These are phyloP conservation scores for Hucho hucho DNA, from an alignment of 2,113 vertebrate genomes.

Conservation along the genomic window DNA sequence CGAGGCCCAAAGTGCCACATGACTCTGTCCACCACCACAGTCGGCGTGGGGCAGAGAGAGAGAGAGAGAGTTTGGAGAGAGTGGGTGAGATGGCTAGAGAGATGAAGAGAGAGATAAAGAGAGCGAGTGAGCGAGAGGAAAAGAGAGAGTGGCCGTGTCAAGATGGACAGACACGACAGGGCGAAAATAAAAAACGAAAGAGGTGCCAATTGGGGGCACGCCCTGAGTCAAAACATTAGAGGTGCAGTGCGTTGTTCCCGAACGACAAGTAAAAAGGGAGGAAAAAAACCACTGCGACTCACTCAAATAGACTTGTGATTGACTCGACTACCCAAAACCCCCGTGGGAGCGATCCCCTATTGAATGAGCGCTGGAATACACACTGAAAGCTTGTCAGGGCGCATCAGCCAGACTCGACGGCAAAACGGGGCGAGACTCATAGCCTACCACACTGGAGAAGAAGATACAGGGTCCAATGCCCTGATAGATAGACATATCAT, in stretches of 20 bases:
- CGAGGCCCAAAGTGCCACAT: slow-evolving; percentile 70
- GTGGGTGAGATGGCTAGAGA: not conserved
- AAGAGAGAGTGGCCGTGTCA: slow-evolving; percentile 36
- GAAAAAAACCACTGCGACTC: slow-evolving; percentile 24
- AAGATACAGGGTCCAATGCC: slow-evolving; percentile 28
- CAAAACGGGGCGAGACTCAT: slow-evolving; percentile 3
- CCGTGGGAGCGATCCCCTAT: slow-evolving; percentile 2
- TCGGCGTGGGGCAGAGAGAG: slow-evolving; percentile 58
- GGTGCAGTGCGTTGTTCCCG: slow-evolving; percentile 42
- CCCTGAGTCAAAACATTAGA: slow-evolving; percentile 6
- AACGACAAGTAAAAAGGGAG: slow-evolving; percentile 30
- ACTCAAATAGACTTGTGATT: slow-evolving; percentile 58
- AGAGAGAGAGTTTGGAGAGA: not conserved
- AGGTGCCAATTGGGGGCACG: slow-evolving; percentile 17
- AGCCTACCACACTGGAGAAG: slow-evolving; percentile 14
- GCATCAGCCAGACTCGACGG: slow-evolving; percentile 26
- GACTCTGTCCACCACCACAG: slow-evolving; percentile 67
- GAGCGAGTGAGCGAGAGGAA: too few species aligned
- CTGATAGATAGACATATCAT: slow-evolving; percentile 9
- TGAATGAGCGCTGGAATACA: slow-evolving; percentile 37
- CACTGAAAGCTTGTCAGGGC: slow-evolving; percentile 48
- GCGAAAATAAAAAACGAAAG: not conserved
- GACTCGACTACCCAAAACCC: slow-evolving; percentile 34
- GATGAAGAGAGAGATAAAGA: too few species aligned
- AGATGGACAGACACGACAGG: slow-evolving; percentile 38